Evolutionary conservation across 1,140 invertebrate genomes (phyloP), one percentile per base, ranked within the genome.

Genomic region (Campoletis sonorensis): DNA sequence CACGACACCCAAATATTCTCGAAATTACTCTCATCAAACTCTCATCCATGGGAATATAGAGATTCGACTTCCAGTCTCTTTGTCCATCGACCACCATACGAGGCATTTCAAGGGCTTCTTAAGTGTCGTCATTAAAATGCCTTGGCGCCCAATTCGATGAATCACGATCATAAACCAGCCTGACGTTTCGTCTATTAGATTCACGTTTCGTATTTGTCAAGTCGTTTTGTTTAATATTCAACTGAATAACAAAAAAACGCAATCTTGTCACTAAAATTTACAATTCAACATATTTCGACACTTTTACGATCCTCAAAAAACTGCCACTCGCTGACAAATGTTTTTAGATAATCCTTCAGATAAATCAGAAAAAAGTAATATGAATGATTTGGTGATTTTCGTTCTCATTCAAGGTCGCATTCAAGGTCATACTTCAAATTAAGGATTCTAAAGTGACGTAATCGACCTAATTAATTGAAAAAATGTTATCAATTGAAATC

Each of bases 161-260:
- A 84, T 87, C 87, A 87, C 71, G 81, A 78, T 84, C 77, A 78
- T 86, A 87, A 86, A 83, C 76, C 49, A 61, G 21, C 26, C 27
- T 23, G 79, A 81, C 81, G 85, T 85, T 81, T 71, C 21, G 23
- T 80, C 51, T 78, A 77, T 85, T 82, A 83, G 78, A 82, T 82
- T 77, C 70, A 79, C 27, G 72, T 33, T n/a, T 7, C 37, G 21
- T 27, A 67, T 67, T 54, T n/a, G 23, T 4, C 61, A 67, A 23
- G 21, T 27, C 23, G 30, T 10, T 23, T 4, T 15, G 30, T 58
- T 58, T 1, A 21, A 58, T 58, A 7, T 58, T 58, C 1, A 58
- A n/a, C 21, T n/a, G 54, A n/a, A 23, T n/a, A 1, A 8, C 0
- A 23, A 58, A 10, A 58, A 8, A 54, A 16, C 15, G 49, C 18